Evolutionary conservation across 2,113 vertebrate genomes (phyloP), one percentile per base, ranked within the genome.

Genomic region (Psittacula cyanocephala): DNA sequence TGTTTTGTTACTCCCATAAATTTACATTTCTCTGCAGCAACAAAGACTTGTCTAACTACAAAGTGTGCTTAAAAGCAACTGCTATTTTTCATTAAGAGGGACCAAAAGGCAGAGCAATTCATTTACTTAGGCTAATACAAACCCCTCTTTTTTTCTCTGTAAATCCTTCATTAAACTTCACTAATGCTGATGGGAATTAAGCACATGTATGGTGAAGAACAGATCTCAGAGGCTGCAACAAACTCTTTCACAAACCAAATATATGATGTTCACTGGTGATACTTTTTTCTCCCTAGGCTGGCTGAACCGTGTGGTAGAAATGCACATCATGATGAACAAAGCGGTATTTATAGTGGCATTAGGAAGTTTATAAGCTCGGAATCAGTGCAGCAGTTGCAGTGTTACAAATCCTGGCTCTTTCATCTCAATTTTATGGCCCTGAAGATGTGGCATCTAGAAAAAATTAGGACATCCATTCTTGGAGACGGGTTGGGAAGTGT

Each of bases 21-120:
- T 86, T 92, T 83, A 69, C 43, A 64, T 93, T 88, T 95, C 85
- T 92, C 55, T 91, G 88, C 91, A 81, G 86, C 77, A 89, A 64
- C 74, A 85, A 91, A 93, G 86, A 43, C 77, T 89, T 52, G 33
- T 68, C 62, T 84, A 52, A 72, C 72, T 91, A 72, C 83, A 87
- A 87, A 88, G 53, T n/a, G 5, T 5, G 41, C 82, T 96, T 90
- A 77, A 88, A 88, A 88, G 83, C 74, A 81, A 29, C 62, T 81
- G 74, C 57, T 89, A 37, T 81, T 89, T 92, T 87, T 91, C 77
- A 87, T 96, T 81, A 84, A 78, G 77, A 84, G 60, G 77, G 20
- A 87, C 94, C 43, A 64, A 55, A 92, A 81, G 65, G 86, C 86
- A 95, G 87, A 93, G 59, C 65, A 69, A 62, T 10, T 22, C 55